Evolutionary conservation across 2,797 vertebrate genomes (phyloP), one percentile per base, ranked within the genome.

Genomic region (Octomys mimax): DNA sequence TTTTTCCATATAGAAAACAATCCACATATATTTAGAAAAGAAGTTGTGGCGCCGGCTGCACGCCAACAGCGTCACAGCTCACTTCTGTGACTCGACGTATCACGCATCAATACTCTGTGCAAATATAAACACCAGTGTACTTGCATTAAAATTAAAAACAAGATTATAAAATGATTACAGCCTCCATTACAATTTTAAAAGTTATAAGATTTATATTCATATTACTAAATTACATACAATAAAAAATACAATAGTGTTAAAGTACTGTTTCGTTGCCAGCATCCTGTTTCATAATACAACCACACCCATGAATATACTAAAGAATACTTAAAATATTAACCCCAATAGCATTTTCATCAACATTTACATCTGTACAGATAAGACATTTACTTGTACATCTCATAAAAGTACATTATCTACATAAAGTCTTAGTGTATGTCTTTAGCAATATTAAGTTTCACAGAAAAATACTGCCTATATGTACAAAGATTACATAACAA

Each of bases 401-500:
- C 97, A 98, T 98, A 98, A 98, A 99, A 98, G 99, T 98, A 98
- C 46, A 97, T 98, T 99, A 99, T 99, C 99, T 99, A 99, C 99
- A 99, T 92, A 97, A 98, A 98, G 97, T 98, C 98, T 98, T 98
- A 99, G 99, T 98, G 99, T 98, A 98, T 97, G 97, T 97, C 98
- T 98, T 98, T 97, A 98, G 98, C 98, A 98, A 98, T 96, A 98
- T 98, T 93, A 98, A 98, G 97, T 97, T 98, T 95, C 98, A 99
- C 98, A 98, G 98, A 99, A 99, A 99, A 99, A 99, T 99, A 99
- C 99, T 98, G 99, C 99, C 91, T 99, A 98, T 99, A 99, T 99
- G 99, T 99, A 99, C 99, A 99, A 99, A 99, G 99, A 99, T 99
- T 99, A 99, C 99, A 99, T 99, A 99, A 98, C 98, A 98, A 99